Conservation (phyloP, 2,113 vertebrate genomes). For the Silurus asotus region DNA sequence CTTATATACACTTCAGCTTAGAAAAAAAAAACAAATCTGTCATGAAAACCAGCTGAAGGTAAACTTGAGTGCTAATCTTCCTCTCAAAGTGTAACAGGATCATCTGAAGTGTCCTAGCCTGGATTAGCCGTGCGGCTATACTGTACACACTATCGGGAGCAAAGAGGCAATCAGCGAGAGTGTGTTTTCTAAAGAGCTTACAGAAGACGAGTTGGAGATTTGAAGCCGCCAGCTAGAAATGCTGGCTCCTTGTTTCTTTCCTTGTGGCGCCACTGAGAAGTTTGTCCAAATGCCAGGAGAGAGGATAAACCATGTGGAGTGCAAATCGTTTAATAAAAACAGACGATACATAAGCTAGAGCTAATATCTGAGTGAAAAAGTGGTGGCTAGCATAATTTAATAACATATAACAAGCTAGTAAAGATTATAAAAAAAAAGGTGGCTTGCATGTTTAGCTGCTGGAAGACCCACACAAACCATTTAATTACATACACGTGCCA, state of each 20-base stretch:
- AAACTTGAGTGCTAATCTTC: constrained; percentile 42
- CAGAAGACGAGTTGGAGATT: neutral
- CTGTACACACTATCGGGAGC: neutral
- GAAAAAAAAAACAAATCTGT: neutral
- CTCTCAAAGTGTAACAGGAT: neutral
- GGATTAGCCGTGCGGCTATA: constrained; percentile 18
- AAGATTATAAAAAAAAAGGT: neutral
- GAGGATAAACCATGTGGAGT: neutral
- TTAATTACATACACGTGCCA: neutral
- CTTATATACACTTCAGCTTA: constrained; percentile 38
- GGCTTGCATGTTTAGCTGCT: neutral
- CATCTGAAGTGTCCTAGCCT: constrained; percentile 13
- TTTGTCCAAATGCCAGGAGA: neutral
- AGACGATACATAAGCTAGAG: neutral
- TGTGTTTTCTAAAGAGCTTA: constrained; percentile 51
- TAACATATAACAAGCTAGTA: neutral
- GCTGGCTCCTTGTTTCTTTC: neutral
- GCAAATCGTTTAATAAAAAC: neutral
- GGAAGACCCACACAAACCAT: neutral
- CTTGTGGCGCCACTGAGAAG: neutral
- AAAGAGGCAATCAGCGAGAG: constrained; percentile 44
- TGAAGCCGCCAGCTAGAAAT: neutral
- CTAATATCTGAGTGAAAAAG: neutral
- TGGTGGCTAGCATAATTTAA: neutral
- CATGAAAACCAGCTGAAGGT: constrained; percentile 12